Evolutionary conservation across 2,888 invertebrate genomes (phyloP).

Genomic region (Herminia tarsipennalis): DNA sequence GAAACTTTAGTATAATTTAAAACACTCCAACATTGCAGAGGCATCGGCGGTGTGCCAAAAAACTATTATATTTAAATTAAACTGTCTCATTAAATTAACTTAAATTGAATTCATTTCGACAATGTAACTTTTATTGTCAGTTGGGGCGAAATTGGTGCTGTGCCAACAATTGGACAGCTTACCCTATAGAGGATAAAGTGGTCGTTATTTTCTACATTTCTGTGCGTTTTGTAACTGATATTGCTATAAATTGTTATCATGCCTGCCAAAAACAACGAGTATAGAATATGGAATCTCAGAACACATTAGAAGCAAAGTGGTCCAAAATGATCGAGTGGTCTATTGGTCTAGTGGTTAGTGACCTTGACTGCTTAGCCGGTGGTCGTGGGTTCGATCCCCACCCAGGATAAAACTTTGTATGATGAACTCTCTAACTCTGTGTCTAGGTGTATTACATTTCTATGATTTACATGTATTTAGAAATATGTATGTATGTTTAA

Average conservation of each 20-base stretch:
- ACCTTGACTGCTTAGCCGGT: too few species aligned
- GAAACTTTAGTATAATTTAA: constrained; percentile 8
- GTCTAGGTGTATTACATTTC: too few species aligned
- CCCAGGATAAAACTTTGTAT: too few species aligned
- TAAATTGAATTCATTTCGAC: constrained; percentile 29
- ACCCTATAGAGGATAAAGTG: constrained; percentile 1
- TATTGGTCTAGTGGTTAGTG: too few species aligned
- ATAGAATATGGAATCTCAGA: too few species aligned
- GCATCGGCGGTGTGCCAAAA: constrained; percentile 10
- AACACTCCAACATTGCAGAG: constrained; percentile 1
- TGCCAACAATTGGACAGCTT: constrained; percentile 28
- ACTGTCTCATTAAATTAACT: constrained; percentile 24
- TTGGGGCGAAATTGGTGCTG: constrained; percentile 20
- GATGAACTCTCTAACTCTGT: too few species aligned
- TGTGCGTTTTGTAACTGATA: not conserved
- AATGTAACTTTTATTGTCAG: constrained; percentile 29
- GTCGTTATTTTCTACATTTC: constrained; percentile 13
- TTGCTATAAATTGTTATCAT: not conserved
- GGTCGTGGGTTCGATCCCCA: too few species aligned
- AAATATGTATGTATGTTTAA: too few species aligned
- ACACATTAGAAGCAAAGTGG: too few species aligned
- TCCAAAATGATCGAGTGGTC: too few species aligned
- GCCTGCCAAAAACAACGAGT: too few species aligned
- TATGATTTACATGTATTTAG: too few species aligned
- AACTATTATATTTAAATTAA: constrained; percentile 25